Evolutionary conservation across 2,797 vertebrate species (phyloP).

Genomic region (Schizothorax lantsangensis): DNA sequence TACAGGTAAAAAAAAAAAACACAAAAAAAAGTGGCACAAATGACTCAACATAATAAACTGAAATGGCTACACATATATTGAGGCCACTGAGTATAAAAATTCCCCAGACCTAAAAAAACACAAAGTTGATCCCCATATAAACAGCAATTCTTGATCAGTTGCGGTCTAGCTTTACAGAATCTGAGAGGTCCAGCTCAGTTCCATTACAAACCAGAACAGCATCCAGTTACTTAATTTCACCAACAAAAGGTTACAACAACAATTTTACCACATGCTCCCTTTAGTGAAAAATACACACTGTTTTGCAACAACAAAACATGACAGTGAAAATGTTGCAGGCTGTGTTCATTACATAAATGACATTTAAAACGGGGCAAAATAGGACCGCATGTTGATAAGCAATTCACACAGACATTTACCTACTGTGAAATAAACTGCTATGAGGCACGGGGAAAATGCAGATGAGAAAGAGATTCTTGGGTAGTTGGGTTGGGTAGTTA

Average conservation of each 20-base stretch:
- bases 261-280: not conserved
- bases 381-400: not conserved
- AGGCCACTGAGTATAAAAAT: not conserved
- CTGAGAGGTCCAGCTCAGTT: not conserved
- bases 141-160: not conserved
- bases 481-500: not conserved
- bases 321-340: constrained; percentile 16
- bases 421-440: not conserved
- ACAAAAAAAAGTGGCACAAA: not conserved
- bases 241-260: not conserved
- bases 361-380: not conserved
- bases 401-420: not conserved
- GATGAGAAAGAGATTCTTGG: not conserved
- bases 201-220: not conserved
- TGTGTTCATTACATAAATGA: constrained; percentile 26
- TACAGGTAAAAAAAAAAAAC: no score
- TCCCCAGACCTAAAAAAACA: not conserved
- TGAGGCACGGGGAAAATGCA: not conserved
- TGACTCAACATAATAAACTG: not conserved
- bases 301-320: not conserved
- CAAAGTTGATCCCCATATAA: not conserved
- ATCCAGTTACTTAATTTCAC: not conserved
- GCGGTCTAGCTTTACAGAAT: not conserved
- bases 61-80: not conserved
- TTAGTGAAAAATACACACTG: not conserved